Conservation (phyloP, 2,888 invertebrate species). For the Lycia hirtaria region DNA sequence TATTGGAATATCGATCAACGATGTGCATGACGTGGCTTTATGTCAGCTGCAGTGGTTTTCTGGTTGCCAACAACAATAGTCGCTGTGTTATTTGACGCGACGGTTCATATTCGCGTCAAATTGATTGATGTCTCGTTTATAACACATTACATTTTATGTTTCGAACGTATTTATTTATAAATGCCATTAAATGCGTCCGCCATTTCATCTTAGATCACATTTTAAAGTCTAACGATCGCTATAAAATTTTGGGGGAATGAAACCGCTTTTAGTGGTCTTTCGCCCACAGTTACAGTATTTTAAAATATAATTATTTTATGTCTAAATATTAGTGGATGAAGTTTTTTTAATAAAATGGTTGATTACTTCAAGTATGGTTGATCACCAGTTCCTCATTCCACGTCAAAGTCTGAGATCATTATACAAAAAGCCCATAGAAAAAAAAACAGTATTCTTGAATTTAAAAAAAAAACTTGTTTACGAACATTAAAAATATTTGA, state of each 20-base stretch:
- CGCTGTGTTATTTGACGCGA: conserved; percentile 44
- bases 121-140: conserved; percentile 58
- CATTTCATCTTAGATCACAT: conserved; percentile 2
- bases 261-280: too few relatives aligned
- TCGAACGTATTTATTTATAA: conserved; percentile 13
- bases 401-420: too few relatives aligned
- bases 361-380: too few relatives aligned
- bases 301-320: background rate
- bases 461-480: too few relatives aligned
- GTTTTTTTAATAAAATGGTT: too few relatives aligned
- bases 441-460: too few relatives aligned
- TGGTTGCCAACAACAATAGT: conserved; percentile 37
- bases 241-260: background rate
- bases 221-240: conserved; percentile 4
- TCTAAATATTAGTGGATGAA: too few relatives aligned
- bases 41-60: conserved; percentile 21
- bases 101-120: conserved; percentile 55
- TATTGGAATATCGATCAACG: conserved; percentile 22
- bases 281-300: background rate
- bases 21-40: conserved; percentile 23
- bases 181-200: conserved; percentile 14
- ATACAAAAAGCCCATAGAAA: too few relatives aligned
- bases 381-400: too few relatives aligned
- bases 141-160: conserved; percentile 27
- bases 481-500: too few relatives aligned